These are phyloP conservation scores for Oncorhynchus nerka DNA, from an alignment of 2,113 vertebrate species.

Conservation along the genomic window DNA sequence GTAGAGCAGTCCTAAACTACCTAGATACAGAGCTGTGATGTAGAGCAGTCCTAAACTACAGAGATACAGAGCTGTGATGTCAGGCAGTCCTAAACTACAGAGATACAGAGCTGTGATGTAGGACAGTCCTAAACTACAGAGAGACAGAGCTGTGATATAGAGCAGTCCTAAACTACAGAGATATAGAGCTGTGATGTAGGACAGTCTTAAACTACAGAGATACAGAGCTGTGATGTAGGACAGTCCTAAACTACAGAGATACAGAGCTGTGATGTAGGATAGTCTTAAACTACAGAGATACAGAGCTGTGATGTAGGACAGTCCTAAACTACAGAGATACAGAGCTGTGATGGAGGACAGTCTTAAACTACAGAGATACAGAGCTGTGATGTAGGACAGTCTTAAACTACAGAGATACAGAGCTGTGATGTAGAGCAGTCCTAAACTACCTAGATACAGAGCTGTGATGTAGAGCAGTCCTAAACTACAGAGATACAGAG, in stretches of 20 bases:
- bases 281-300: constrained; percentile 26
- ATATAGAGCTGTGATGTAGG: constrained; percentile 6
- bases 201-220: constrained; percentile 21
- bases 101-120: constrained; percentile 5
- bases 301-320: constrained; percentile 8
- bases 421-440: constrained; percentile 17
- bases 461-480: constrained; percentile 6
- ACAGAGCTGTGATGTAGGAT: constrained; percentile 20
- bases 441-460: constrained; percentile 12
- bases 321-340: constrained; percentile 20
- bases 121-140: not conserved
- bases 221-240: constrained; percentile 6
- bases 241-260: too few species aligned
- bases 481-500: too few species aligned
- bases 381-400: constrained; percentile 31
- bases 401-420: constrained; percentile 15
- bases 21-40: constrained; percentile 7
- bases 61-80: constrained; percentile 3
- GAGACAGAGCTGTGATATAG: constrained; percentile 11
- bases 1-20: not conserved
- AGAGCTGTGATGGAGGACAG: constrained; percentile 6
- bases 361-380: too few species aligned
- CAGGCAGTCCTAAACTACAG: constrained; percentile 21
- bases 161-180: constrained; percentile 30
- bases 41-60: constrained; percentile 33